Base-by-base conservation (phyloP, 1,140 invertebrate genomes). In the Calycopis cecrops region DNA sequence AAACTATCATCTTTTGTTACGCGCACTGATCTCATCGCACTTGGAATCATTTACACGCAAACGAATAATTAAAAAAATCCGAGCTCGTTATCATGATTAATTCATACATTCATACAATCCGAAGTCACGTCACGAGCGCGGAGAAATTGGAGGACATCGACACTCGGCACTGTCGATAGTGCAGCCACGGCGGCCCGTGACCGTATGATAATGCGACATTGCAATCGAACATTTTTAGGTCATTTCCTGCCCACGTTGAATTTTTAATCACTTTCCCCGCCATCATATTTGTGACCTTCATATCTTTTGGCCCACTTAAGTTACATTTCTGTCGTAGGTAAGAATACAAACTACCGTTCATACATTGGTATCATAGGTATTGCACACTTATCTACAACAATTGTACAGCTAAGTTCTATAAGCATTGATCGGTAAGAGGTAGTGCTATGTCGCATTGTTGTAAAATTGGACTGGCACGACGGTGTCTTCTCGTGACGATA, bases 221-320 rank as follows among this genome's bases (percentile, higher is more conserved):
- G 70, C 67, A 76, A 75, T 79, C 66, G 74, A 44, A 67, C 75
- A 79, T 76, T 77, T 75, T 76, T 69, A 62, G 77, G 74, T 58
- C 73, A 72, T 69, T 82, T 82, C 79, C 79, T 82, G 76, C 55
- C 67, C 60, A 71, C 64, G 61, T 51, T 53, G 64, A 74, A 79
- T 76, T 68, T 69, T 66, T 71, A 73, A 69, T 71, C 67, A 69
- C 70, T 72, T 73, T 71, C 71, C 59, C 67, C 64, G 21, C 21
- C 6, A 28, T 28, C 2, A 28, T 28, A 28, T 28, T 28, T 28
- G 21, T 28, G 21, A 28, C 21, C 21, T 28, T 28, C 21, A 28
- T 28, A 28, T 28, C 6, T 28, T 28, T 28, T 28, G 21, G 21
- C 21, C 21, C 21, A 28, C 21, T 3, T 28, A 28, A n/a, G n/a